Evolutionary conservation across 2,797 vertebrate genomes (phyloP), one percentile per base, ranked within the genome.

Genomic region (Kryptolebias ocellatus): DNA sequence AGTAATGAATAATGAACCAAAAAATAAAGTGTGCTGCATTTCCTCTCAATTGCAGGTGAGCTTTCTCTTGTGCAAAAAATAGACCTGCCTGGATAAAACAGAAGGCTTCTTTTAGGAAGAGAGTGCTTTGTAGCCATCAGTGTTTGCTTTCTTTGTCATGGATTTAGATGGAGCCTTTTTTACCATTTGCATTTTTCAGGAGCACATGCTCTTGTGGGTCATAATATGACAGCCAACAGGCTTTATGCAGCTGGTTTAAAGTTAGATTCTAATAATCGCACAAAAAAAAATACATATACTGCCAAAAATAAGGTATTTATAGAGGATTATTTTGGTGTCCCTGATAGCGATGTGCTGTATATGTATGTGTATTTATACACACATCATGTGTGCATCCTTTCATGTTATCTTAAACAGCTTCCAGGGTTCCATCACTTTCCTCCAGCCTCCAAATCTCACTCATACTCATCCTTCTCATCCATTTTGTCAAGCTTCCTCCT

Each of bases 1-100:
- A 87, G 86, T 79, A 60, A 90, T 93, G 78, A 93, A 92, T 92
- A 89, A 92, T 93, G 74, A 83, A 91, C 71, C 47, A 60, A 72
- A 56, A 79, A 83, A 85, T 79, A 82, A 84, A 83, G 76, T 75
- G 74, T 78, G 64, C 67, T 67, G 65, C 74, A 74, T 69, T 34
- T 6, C 60, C 74, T 70, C 74, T 82, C 78, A 70, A 72, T 78
- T 82, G 76, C 86, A 90, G 90, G 81, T 87, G 82, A 86, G 77
- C 59, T 44, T 80, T 81, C 62, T 52, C 53, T 59, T 53, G 59
- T 64, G 74, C 72, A 18, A 82, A 90, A 89, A 90, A 88, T 89
- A 91, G 81, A 82, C 42, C 47, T 56, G 72, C 12, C 51, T 55
- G 51, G 60, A 72, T 59, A 65, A 65, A 76, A 83, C 37, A 66